Percentiles rank a stretch among this genome's conserved stretches.
phyloP scores from a whole-genome alignment of 2,113 vertebrate species.

The Hyperoodon ampullatus region DNA sequence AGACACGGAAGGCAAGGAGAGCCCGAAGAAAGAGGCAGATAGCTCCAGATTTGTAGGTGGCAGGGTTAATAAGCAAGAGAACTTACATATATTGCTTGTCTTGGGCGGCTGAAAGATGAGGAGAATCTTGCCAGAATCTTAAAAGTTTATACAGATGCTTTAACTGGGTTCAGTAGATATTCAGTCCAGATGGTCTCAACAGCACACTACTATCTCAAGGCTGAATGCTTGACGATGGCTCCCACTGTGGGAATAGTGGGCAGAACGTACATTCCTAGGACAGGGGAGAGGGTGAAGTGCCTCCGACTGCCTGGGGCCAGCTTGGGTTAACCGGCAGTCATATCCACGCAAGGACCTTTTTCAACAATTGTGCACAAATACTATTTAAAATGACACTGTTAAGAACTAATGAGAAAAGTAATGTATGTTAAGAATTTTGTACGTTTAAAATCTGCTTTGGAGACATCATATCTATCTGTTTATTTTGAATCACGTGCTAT shows the following conservation, averaged over 20 bases:
- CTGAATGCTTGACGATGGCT: neutral
- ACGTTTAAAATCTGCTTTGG: neutral
- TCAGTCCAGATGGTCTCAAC: no score
- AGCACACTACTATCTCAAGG: neutral
- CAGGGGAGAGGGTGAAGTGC: neutral
- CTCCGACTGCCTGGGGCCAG: neutral
- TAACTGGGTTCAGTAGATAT: neutral
- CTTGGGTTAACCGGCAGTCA: neutral
- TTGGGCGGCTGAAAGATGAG: neutral
- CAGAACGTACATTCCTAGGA: neutral
- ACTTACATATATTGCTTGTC: neutral
- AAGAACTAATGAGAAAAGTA: neutral
- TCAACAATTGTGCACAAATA: neutral
- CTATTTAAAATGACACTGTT: neutral
- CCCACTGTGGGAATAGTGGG: neutral
- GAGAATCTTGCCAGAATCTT: neutral
- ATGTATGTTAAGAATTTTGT: neutral
- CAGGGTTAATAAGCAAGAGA: neutral
- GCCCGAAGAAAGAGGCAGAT: neutral
- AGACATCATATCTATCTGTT: neutral
- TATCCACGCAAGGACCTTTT: neutral
- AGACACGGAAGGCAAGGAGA: neutral
- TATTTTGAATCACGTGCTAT: neutral
- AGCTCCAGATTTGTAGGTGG: neutral
- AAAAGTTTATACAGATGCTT: neutral